Percentiles rank a stretch among this genome's conserved stretches.
Evolutionary conservation across 2,113 vertebrate genomes (phyloP).

Genomic region (Mohoua ochrocephala): DNA sequence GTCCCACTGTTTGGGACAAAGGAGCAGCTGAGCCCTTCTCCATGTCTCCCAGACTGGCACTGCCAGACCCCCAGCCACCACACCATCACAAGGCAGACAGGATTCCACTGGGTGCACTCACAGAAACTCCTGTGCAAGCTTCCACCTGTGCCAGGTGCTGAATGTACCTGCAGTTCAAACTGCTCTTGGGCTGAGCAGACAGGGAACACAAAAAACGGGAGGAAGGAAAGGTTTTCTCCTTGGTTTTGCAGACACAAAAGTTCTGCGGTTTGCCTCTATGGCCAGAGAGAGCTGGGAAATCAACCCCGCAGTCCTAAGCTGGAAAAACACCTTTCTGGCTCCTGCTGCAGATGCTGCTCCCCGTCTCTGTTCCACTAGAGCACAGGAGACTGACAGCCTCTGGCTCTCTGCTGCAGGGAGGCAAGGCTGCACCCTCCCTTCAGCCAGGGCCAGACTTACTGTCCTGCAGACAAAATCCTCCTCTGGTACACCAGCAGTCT

Average conservation of each 20-base stretch:
- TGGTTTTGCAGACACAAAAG: not conserved
- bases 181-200: not conserved
- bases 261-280: not conserved
- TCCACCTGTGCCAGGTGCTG: not conserved
- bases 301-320: not conserved
- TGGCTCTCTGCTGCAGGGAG: not conserved
- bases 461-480: not conserved
- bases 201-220: not conserved
- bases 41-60: not conserved
- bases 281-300: not conserved
- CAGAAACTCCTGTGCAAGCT: not conserved
- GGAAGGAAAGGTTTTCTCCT: not conserved
- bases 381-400: not conserved
- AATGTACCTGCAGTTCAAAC: not conserved
- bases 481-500: not conserved
- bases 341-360: not conserved
- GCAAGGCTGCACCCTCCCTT: not conserved
- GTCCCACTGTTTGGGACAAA: not conserved
- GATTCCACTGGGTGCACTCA: not conserved
- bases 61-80: not conserved
- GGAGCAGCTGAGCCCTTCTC: not conserved
- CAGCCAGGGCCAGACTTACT: not conserved
- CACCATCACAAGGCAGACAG: fast-evolving
- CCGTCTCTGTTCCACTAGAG: not conserved
- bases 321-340: not conserved